These are phyloP conservation scores for Lasioglossum marginatum DNA, from an alignment of 2,888 invertebrate genomes.

Conservation along the genomic window DNA sequence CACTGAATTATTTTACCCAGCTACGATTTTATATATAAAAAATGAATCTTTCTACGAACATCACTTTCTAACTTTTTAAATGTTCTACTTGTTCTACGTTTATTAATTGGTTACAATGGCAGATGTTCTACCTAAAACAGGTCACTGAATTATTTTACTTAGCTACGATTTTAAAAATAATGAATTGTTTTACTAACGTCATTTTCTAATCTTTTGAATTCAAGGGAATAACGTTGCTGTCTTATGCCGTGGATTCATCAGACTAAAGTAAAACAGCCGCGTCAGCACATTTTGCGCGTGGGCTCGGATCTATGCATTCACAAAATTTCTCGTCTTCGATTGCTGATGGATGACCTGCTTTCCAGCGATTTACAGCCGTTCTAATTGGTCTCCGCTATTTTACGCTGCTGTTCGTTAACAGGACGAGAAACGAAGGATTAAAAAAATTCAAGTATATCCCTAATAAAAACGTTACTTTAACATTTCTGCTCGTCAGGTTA, in stretches of 20 bases:
- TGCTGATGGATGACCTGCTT: conserved; percentile 3
- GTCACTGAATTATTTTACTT: not conserved
- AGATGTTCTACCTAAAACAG: not conserved
- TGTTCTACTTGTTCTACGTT: not conserved
- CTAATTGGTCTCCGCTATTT: not conserved
- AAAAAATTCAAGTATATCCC: too few species aligned
- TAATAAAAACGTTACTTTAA: not conserved
- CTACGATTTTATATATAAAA: not conserved
- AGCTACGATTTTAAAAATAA: not conserved
- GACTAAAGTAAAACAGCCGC: not conserved
- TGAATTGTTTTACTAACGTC: not conserved
- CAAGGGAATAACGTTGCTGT: not conserved
- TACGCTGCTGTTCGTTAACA: not conserved
- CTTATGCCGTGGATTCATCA: not conserved
- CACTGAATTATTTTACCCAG: not conserved
- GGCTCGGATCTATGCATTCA: not conserved
- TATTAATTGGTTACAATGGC: too few species aligned
- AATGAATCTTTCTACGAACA: not conserved
- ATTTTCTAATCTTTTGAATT: not conserved
- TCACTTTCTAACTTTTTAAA: not conserved
- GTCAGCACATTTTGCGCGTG: not conserved
- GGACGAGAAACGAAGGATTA: too few species aligned
- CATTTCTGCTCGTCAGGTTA: not conserved
- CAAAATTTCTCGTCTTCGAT: not conserved
- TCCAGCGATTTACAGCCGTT: not conserved